These are phyloP conservation scores for Nomada goodeniana DNA, from an alignment of 2,888 invertebrate genomes.

Conservation along the genomic window DNA sequence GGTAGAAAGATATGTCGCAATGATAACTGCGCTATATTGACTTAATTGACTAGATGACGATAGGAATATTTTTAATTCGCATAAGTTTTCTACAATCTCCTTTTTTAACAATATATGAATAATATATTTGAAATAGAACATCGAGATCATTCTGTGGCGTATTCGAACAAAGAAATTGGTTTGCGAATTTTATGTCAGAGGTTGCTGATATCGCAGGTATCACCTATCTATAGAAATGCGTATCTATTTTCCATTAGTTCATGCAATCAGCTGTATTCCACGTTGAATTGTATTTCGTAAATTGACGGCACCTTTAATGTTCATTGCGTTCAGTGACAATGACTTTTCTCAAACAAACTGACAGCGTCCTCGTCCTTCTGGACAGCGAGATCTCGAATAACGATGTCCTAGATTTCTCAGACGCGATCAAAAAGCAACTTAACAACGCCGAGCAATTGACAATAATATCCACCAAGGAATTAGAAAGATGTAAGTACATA, in stretches of 20 bases:
- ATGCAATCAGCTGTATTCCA: background rate
- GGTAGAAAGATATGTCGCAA: too few species aligned
- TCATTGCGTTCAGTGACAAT: conserved; percentile 27
- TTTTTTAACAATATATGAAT: too few species aligned
- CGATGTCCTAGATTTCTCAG: conserved; percentile 83
- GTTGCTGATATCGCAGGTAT: conserved; percentile 1
- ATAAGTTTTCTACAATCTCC: too few species aligned
- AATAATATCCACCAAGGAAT: conserved; percentile 87
- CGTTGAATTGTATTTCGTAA: too few species aligned
- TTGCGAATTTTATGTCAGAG: background rate
- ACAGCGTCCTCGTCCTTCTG: conserved; percentile 42
- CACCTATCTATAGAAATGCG: background rate
- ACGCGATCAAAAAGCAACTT: conserved; percentile 84
- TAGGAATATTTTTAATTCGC: too few species aligned
- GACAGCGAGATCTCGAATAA: conserved; percentile 44
- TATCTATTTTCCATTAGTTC: background rate
- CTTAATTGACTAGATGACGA: too few species aligned
- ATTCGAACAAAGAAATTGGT: conserved; percentile 1
- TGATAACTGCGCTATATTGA: too few species aligned
- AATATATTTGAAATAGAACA: too few species aligned
- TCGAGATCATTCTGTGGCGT: too few species aligned
- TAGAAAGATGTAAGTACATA: conserved; percentile 86
- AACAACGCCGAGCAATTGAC: conserved; percentile 85
- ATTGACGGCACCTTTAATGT: background rate
- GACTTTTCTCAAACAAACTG: conserved; percentile 41